Percentiles rank a stretch among this genome's conserved stretches.
phyloP scores from a whole-genome alignment of 92 coral and sea anemone species.

The Palythoa grandiflora region DNA sequence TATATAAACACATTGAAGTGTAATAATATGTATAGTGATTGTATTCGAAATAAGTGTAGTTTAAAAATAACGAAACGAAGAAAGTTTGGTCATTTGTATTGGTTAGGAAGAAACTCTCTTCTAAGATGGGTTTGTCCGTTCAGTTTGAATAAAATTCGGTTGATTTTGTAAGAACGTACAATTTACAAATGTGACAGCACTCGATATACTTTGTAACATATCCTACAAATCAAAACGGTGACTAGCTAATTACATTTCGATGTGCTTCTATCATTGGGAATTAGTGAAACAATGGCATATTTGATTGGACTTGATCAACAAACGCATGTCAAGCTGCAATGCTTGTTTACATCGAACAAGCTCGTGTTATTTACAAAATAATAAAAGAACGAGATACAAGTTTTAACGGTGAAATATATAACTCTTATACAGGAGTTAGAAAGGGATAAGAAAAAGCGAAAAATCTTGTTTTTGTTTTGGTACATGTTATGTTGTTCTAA shows the following conservation, averaged over 20 bases:
- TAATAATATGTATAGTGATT: slow-evolving; percentile 58
- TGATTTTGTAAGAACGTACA: slow-evolving; percentile 50
- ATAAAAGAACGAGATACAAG: slow-evolving; percentile 69
- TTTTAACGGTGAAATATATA: slow-evolving; percentile 46
- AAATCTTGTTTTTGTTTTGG: slow-evolving; percentile 33
- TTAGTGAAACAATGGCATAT: slow-evolving; percentile 80
- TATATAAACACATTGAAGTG: slow-evolving; percentile 77
- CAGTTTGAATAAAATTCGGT: background rate
- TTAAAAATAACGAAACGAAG: background rate
- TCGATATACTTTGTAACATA: slow-evolving; percentile 54
- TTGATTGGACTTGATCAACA: slow-evolving; percentile 83
- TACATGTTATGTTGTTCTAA: slow-evolving; percentile 18
- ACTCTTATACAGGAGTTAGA: slow-evolving; percentile 16
- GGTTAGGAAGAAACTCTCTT: background rate
- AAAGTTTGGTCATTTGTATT: background rate
- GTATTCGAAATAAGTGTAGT: background rate
- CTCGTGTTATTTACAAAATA: slow-evolving; percentile 72
- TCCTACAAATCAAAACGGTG: slow-evolving; percentile 74
- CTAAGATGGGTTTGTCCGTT: background rate
- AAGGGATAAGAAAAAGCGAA: slow-evolving; percentile 36
- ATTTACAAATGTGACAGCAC: slow-evolving; percentile 62
- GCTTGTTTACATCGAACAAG: slow-evolving; percentile 74
- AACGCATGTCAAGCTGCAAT: slow-evolving; percentile 74
- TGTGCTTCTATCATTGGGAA: slow-evolving; percentile 72
- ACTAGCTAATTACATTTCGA: slow-evolving; percentile 74